Conservation (phyloP, 2,797 vertebrate species). For the Chiroxiphia lanceolata region DNA sequence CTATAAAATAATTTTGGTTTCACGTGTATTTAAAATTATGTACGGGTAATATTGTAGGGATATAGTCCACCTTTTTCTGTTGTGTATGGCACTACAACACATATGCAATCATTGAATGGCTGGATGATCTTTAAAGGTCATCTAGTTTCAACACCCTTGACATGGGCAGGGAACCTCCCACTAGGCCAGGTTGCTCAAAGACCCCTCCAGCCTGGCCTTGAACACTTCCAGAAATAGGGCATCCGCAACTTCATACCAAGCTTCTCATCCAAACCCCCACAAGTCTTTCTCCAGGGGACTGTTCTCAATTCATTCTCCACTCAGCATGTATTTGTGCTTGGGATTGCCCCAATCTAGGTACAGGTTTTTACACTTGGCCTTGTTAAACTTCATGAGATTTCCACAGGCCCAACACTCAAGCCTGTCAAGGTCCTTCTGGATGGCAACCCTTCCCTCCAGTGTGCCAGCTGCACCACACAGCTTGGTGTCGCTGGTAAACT, state of each 20-base stretch:
- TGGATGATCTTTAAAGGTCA: background rate
- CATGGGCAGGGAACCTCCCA: too few species aligned
- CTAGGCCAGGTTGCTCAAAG: background rate
- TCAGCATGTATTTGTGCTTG: background rate
- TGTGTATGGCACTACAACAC: background rate
- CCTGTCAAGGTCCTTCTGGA: background rate
- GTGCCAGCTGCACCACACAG: rapidly evolving
- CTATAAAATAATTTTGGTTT: background rate
- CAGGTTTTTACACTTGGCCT: background rate
- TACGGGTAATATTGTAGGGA: background rate
- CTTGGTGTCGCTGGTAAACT: background rate
- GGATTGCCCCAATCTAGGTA: background rate
- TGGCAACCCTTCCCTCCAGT: background rate
- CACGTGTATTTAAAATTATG: background rate
- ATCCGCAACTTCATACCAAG: background rate
- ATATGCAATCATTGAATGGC: background rate
- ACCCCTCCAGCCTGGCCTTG: background rate
- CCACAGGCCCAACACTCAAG: background rate
- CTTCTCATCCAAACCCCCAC: background rate
- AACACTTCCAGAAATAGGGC: background rate
- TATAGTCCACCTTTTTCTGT: background rate
- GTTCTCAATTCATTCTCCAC: background rate
- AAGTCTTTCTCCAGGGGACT: background rate
- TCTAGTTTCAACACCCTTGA: background rate
- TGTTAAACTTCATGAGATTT: background rate